Percentiles rank a stretch among this genome's conserved stretches.
These are phyloP conservation scores for Alligator mississippiensis DNA, from an alignment of 2,113 vertebrate genomes.

Conservation along the genomic window DNA sequence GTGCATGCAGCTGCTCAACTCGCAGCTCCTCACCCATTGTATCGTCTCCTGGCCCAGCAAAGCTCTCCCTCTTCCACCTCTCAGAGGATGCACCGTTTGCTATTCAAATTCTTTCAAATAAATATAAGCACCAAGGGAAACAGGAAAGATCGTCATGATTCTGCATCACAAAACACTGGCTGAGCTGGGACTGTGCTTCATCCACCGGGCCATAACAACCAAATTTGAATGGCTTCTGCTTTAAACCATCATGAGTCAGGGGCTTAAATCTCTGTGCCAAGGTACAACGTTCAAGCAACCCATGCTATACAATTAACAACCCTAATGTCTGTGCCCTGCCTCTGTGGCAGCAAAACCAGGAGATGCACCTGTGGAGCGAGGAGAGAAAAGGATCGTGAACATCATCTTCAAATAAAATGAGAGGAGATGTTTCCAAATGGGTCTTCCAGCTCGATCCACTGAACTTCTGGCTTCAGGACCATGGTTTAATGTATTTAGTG, in stretches of 20 bases:
- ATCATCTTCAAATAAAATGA: not conserved
- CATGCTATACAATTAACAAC: fast-evolving
- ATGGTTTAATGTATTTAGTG: not conserved
- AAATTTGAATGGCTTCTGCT: not conserved
- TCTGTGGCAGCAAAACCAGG: too few relatives aligned
- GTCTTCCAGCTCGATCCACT: not conserved
- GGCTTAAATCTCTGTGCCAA: too few relatives aligned
- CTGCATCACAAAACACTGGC: fast-evolving
- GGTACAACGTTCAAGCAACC: fast-evolving
- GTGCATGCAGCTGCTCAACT: not conserved
- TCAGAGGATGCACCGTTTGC: fast-evolving
- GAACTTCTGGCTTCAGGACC: not conserved
- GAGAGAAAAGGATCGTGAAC: not conserved
- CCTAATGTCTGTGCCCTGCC: not conserved
- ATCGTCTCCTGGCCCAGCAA: not conserved
- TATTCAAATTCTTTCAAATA: not conserved
- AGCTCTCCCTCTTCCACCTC: not conserved
- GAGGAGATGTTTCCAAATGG: not conserved
- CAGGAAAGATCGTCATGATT: not conserved
- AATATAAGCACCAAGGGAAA: fast-evolving
- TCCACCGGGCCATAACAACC: not conserved
- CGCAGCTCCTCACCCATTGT: not conserved
- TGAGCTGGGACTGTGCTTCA: not conserved
- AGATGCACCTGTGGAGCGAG: fast-evolving
- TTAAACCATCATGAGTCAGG: fast-evolving